Conservation (phyloP, 2,888 invertebrate genomes). For the Busseola fusca region DNA sequence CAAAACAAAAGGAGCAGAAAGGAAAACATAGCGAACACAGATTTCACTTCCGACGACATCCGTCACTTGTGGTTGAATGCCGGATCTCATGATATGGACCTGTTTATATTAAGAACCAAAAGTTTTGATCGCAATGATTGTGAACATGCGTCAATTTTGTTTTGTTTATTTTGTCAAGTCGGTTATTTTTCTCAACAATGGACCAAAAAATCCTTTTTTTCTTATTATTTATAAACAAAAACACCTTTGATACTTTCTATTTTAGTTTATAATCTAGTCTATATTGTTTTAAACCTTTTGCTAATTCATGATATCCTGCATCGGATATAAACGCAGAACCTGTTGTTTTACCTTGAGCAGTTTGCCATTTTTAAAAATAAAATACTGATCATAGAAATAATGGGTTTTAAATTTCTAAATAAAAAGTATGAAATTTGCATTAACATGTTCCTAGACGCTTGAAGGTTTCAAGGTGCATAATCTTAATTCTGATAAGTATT, state of each 20-base stretch:
- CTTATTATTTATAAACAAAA: no score
- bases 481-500: neutral
- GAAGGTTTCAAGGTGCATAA: neutral
- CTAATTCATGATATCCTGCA: no score
- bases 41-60: slow-evolving; percentile 20
- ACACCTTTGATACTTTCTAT: neutral
- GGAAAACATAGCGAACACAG: slow-evolving; percentile 34
- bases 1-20: slow-evolving; percentile 37
- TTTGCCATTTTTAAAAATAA: neutral
- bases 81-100: neutral
- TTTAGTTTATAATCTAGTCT: neutral
- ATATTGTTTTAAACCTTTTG: neutral
- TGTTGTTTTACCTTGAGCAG: neutral
- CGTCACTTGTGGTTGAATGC: slow-evolving; percentile 27
- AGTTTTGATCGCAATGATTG: neutral
- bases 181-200: neutral
- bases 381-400: neutral
- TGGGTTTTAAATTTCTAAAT: neutral
- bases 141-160: neutral
- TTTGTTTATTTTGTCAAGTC: neutral
- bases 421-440: neutral
- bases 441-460: neutral
- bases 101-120: slow-evolving; percentile 41
- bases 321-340: neutral
- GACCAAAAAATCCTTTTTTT: no score